Evolutionary conservation across 2,113 vertebrate species (phyloP).

Genomic region (Calcarius ornatus): DNA sequence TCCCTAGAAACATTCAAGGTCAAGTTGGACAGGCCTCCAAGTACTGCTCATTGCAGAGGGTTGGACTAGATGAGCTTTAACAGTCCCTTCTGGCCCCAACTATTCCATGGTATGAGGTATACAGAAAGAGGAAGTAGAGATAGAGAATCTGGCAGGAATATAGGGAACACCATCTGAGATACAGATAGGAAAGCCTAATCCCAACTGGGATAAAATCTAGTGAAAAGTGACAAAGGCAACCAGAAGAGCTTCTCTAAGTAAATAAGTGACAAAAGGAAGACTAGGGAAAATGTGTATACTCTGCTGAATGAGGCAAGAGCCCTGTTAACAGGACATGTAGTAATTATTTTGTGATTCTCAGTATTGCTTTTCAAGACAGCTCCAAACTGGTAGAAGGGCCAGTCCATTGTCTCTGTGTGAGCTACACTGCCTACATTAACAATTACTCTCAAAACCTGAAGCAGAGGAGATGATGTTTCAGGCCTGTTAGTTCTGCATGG

Average conservation of each 20-base stretch:
- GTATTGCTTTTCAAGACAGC: neutral
- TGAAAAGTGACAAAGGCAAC: neutral
- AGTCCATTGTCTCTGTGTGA: neutral
- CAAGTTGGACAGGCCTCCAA: neutral
- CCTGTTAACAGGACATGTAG: neutral
- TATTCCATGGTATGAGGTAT: neutral
- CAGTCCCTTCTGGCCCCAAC: neutral
- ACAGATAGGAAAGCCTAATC: neutral
- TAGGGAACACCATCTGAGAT: neutral
- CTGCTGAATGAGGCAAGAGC: neutral
- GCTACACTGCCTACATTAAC: neutral
- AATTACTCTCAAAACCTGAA: neutral
- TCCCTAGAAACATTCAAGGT: neutral
- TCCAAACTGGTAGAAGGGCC: neutral
- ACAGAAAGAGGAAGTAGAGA: neutral
- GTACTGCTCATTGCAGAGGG: neutral
- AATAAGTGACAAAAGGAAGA: neutral
- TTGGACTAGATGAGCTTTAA: neutral
- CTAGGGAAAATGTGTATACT: neutral
- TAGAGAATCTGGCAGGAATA: neutral
- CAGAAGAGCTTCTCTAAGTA: neutral
- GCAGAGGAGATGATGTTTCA: neutral
- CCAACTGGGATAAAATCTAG: neutral
- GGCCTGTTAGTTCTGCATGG: neutral
- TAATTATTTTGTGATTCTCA: neutral